Percentiles rank a stretch among this genome's conserved stretches.
Conservation (phyloP, 2,888 invertebrate species). For the Sturmia bella region DNA sequence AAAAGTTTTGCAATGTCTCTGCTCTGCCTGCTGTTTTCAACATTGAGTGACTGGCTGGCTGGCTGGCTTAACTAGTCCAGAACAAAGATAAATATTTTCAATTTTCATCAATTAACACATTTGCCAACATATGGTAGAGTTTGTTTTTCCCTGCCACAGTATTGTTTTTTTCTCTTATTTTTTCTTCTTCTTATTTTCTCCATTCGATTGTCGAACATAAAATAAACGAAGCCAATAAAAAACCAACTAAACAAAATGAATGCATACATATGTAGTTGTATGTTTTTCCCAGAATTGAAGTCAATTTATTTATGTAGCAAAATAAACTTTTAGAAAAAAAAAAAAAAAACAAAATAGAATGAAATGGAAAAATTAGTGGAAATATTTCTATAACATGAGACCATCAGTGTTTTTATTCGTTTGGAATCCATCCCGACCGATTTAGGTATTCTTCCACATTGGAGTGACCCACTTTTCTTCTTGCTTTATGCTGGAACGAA, state of each 20-base stretch:
- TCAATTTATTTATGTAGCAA: constrained; percentile 63
- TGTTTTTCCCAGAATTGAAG: constrained; percentile 64
- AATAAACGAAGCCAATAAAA: constrained; percentile 56
- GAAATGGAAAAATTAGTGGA: not conserved
- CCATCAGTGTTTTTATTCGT: constrained; percentile 13
- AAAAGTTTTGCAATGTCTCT: constrained; percentile 9
- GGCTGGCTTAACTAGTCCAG: constrained; percentile 18
- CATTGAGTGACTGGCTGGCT: not conserved
- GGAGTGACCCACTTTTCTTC: too few relatives aligned
- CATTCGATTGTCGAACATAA: constrained; percentile 44
- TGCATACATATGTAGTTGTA: too few relatives aligned
- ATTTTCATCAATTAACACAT: constrained; percentile 66
- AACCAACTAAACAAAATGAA: constrained; percentile 36
- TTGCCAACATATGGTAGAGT: constrained; percentile 58
- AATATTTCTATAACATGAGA: constrained; percentile 37
- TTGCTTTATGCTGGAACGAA: too few relatives aligned
- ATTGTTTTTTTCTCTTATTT: constrained; percentile 5
- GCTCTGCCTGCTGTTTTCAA: not conserved
- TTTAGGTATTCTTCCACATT: too few relatives aligned
- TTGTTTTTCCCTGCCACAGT: not conserved
- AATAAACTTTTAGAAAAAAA: constrained; percentile 17
- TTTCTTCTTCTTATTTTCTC: not conserved
- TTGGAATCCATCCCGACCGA: not conserved
- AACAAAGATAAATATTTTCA: constrained; percentile 48
- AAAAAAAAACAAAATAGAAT: constrained; percentile 7